A percentile compares a stretch with the other conserved stretches of the same genome.
phyloP scores from a whole-genome alignment of 92 coral and sea anemone species.

The Epizoanthus ramosus region DNA sequence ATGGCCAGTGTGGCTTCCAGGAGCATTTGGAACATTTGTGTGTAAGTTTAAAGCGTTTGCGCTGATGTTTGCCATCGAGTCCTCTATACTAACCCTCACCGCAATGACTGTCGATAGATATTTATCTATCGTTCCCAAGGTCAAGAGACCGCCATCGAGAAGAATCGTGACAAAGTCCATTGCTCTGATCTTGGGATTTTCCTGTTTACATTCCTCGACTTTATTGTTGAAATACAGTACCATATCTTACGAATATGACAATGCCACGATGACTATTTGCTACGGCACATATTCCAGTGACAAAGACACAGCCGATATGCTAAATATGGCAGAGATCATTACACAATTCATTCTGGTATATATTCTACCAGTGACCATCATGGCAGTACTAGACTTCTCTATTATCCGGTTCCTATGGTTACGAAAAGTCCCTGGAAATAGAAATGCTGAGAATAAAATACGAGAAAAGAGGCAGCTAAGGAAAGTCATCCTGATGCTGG shows the following conservation, averaged over 20 bases:
- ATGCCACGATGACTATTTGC: no score
- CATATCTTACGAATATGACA: no score
- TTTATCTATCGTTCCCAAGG: constrained; percentile 1
- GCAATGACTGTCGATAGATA: constrained; percentile 19
- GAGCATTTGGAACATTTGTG: background rate
- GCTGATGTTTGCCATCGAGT: background rate
- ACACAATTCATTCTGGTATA: background rate
- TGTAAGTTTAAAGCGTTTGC: background rate
- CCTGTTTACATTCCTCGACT: no score
- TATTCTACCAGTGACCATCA: background rate
- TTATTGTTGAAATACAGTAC: no score
- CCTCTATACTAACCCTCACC: background rate
- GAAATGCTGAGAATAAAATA: background rate
- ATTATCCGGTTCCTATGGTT: constrained; percentile 12
- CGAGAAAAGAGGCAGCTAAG: background rate
- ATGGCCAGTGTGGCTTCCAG: constrained; percentile 9
- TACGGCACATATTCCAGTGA: no score
- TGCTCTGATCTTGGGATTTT: no score
- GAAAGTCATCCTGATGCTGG: constrained; percentile 7
- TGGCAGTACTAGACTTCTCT: background rate
- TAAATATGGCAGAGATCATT: background rate
- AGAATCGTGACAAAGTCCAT: background rate
- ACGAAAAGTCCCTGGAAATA: constrained; percentile 10
- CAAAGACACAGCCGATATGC: background rate
- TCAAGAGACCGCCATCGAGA: background rate